Conservation (phyloP, 2,113 vertebrate species). For the Protobothrops flavoviridis region DNA sequence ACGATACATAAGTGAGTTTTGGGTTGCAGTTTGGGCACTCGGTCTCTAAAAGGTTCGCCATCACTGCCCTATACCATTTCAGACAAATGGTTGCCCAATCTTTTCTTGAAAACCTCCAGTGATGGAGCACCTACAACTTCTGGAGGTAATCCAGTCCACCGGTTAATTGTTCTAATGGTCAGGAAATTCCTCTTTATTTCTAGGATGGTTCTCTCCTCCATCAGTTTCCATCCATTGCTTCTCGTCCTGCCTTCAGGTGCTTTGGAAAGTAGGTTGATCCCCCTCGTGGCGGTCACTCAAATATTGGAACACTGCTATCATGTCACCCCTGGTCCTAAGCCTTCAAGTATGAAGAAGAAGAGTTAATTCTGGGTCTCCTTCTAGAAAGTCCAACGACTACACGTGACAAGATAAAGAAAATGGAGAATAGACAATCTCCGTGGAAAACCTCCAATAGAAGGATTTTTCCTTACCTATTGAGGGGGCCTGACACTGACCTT, state of each 20-base stretch:
- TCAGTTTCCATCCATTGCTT: not conserved
- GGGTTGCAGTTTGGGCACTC: too few relatives aligned
- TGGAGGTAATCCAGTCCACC: not conserved
- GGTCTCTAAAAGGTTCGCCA: too few relatives aligned
- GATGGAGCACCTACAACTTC: not conserved
- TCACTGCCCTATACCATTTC: not conserved
- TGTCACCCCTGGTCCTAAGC: too few relatives aligned
- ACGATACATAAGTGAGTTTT: too few relatives aligned
- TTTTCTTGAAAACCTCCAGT: not conserved
- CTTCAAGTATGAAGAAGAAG: too few relatives aligned
- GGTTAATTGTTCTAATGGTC: not conserved
- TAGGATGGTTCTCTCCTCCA: not conserved
- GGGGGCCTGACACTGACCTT: not conserved
- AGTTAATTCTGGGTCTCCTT: not conserved
- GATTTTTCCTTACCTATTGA: not conserved
- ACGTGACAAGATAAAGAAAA: not conserved
- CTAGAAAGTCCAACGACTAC: not conserved
- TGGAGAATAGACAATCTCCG: not conserved
- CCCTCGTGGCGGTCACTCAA: not conserved
- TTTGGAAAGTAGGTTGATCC: not conserved
- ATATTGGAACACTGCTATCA: not conserved
- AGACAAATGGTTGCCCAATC: not conserved
- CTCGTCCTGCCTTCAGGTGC: not conserved
- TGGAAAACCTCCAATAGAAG: not conserved
- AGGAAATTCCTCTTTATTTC: not conserved